Base-by-base conservation (phyloP, 1,140 invertebrate species). In the Leptoteleia sp. region DNA sequence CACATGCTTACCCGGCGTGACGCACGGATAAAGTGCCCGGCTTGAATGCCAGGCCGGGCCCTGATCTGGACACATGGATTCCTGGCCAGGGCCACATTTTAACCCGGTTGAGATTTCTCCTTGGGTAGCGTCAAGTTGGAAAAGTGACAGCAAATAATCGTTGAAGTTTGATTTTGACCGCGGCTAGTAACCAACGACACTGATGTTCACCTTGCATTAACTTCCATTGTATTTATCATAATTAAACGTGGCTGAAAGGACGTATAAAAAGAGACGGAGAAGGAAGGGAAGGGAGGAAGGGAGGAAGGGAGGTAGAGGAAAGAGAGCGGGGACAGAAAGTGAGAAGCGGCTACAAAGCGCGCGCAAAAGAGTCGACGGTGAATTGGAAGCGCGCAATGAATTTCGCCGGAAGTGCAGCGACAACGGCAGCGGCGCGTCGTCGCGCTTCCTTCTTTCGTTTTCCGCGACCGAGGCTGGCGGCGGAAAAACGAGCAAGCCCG, bases 301-400 rank as follows among this genome's bases (percentile, higher is more conserved):
- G 12, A 22, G 25, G 22, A 29, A n/a, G 25, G 38, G 31, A 45
- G 15, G 31, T 33, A 6, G 22, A 6, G 22, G 6, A 25, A 3
- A 25, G 3, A 25, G 6, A 25, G 48, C 33, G n/a, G n/a, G n/a
- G n/a, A n/a, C n/a, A n/a, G n/a, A n/a, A 8, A n/a, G n/a, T n/a
- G n/a, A n/a, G n/a, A n/a, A n/a, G n/a, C n/a, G n/a, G 13, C 27
- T 27, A 47, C 64, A 57, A 57, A 57, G 64, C 45, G 35, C 47
- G 29, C 22, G 47, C 38, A 52, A 65, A 61, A 59, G 48, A 37
- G 25, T 48, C 38, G 52, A 12, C 68, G 48, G 38, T 62, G 76
- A 79, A 73, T 79, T 73, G 57, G 57, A 79, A 62, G 76, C 68
- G 62, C 68, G 76, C 68, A 55, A 79, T 79, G 76, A 73, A 79